Base-by-base conservation (phyloP, 37 sponge, comb jelly and placozoan genomes). In the Spongilla lacustris region DNA sequence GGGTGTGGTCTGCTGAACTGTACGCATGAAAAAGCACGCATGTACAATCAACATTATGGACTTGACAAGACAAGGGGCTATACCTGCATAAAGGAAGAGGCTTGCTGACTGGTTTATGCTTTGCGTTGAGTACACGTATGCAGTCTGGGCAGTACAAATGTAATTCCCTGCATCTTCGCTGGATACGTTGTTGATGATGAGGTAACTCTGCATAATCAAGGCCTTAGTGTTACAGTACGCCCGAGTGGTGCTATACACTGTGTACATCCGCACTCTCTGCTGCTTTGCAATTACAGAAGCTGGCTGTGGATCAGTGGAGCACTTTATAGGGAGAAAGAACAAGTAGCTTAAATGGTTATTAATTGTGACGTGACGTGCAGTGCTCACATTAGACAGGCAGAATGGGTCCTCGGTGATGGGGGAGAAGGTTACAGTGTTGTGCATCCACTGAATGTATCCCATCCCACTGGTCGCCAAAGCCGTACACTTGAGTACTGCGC, bases 131-230 rank as follows among this genome's bases (percentile, higher is more conserved):
- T 10, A 17, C 19, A 1, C 19, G 21, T 58, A 19, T 17, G 21
- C 1, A 58, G 58, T 58, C 19, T 17, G 58, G 58, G 21, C 58
- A 19, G 58, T 13, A 26, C 48, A 73, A 29, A 67, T 41, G 17
- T 79, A 79, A 21, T 79, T 79, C 11, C 80, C 80, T 2, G 14
- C 66, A 79, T 79, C 80, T 27, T 66, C 26, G 17, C n/a, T 6
- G 13, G 14, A 58, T 8, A 66, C 68, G 36, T 79, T 50, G 5
- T 79, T 68, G 21, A 79, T 79, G 11, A 50, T 28, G 24, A 79
- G 80, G 21, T 77, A 35, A 26, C 32, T 73, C 17, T 1, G 10
- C 74, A 58, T 58, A 17, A 13, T 17, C 1, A 58, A 58, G 19
- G 11, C 19, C 19, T 10, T 58, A 1, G 19, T 14, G 12, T 17